Percentiles rank a stretch among this genome's conserved stretches.
phyloP scores from a whole-genome alignment of 2,113 vertebrate species.

The Nothocercus julius region DNA sequence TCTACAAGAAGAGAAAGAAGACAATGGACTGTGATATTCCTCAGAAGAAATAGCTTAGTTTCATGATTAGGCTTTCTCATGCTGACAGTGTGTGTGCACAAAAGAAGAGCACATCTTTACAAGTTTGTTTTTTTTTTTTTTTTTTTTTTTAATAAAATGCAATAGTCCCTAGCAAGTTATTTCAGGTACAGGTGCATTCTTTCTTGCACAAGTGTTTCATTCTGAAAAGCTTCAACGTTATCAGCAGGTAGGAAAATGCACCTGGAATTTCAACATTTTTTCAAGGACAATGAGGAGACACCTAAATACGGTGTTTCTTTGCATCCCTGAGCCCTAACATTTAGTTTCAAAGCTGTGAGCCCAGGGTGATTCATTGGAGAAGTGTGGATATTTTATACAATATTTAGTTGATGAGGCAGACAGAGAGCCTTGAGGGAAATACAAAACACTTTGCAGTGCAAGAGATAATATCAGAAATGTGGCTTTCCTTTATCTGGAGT shows the following conservation, averaged over 20 bases:
- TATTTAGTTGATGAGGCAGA: background rate
- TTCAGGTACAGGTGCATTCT: background rate
- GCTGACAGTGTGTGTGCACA: background rate
- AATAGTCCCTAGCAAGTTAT: background rate
- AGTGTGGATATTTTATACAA: slow-evolving; percentile 16
- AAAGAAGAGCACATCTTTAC: background rate
- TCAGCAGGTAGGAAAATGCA: background rate
- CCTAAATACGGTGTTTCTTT: background rate
- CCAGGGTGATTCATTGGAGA: slow-evolving; percentile 28
- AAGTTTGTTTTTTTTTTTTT: background rate
- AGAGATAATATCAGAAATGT: slow-evolving; percentile 17
- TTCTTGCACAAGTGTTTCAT: background rate
- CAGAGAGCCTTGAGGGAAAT: slow-evolving; percentile 16
- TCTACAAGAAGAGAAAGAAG: background rate
- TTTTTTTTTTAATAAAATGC: background rate
- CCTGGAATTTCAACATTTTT: background rate
- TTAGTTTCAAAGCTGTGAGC: background rate
- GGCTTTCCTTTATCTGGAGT: background rate
- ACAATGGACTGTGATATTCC: background rate
- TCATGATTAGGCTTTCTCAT: background rate
- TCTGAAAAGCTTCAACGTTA: background rate
- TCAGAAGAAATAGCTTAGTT: background rate
- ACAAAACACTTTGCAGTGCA: background rate
- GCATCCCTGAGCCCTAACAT: background rate
- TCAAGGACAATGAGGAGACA: background rate